A percentile compares a stretch with the other conserved stretches of the same genome.
Conservation (phyloP, 2,797 vertebrate genomes). For the Tolypeutes matacus region DNA sequence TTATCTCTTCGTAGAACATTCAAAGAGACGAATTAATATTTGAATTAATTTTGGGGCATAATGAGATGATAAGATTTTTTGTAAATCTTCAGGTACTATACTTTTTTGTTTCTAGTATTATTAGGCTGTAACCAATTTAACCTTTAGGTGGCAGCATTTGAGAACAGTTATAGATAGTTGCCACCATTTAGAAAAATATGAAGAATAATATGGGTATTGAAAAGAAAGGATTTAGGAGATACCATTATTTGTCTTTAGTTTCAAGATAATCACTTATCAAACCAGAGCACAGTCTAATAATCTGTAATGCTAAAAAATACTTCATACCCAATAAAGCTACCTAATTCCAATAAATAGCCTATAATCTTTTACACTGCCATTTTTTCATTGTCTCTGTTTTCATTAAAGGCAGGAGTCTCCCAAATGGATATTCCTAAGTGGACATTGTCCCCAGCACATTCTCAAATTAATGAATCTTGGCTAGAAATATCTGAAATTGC, state of each 20-base stretch:
- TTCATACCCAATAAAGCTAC: neutral
- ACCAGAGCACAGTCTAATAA: neutral
- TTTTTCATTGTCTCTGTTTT: neutral
- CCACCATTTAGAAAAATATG: slow-evolving; percentile 64
- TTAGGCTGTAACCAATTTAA: slow-evolving; percentile 63
- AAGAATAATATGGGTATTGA: neutral
- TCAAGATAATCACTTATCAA: neutral
- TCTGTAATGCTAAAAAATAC: neutral
- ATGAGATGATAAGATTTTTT: neutral
- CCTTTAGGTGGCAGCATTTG: slow-evolving; percentile 89
- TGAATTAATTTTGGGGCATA: neutral
- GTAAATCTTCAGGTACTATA: neutral
- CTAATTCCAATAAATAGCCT: neutral
- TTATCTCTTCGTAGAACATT: neutral
- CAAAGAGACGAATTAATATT: neutral
- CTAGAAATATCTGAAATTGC: slow-evolving; percentile 21
- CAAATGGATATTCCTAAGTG: neutral
- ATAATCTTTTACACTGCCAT: neutral
- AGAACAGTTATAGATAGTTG: slow-evolving; percentile 80
- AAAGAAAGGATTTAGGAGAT: slow-evolving; percentile 8
- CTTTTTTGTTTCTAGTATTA: neutral
- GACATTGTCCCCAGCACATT: neutral
- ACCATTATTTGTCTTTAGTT: neutral
- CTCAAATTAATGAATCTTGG: slow-evolving; percentile 1
- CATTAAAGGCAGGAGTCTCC: neutral